Conservation (phyloP, 1,140 invertebrate genomes). For the Zaprionus africanus region DNA sequence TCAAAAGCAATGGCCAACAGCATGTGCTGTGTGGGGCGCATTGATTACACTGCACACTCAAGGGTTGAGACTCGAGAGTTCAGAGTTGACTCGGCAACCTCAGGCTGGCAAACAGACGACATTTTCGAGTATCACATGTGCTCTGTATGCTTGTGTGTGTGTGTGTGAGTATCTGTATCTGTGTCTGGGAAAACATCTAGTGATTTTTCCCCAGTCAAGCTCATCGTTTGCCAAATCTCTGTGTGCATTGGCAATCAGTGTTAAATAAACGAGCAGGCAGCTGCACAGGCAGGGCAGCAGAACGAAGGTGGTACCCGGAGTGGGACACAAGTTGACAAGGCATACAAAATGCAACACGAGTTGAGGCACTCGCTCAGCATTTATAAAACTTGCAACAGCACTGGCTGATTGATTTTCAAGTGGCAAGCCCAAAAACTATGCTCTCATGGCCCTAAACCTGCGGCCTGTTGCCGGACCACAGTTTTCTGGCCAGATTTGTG, state of each 20-base stretch:
- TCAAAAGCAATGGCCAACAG: constrained; percentile 46
- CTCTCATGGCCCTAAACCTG: too few relatives aligned
- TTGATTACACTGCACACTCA: constrained; percentile 44
- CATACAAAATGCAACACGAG: constrained; percentile 63
- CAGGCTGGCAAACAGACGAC: constrained; percentile 38
- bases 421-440: constrained; percentile 8
- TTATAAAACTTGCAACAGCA: constrained; percentile 67
- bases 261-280: constrained; percentile 75
- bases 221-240: constrained; percentile 62
- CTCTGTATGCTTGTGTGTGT: constrained; percentile 8
- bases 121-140: constrained; percentile 17
- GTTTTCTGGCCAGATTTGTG: constrained; percentile 27
- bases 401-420: constrained; percentile 63
- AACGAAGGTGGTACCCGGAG: not conserved
- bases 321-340: constrained; percentile 20
- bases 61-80: constrained; percentile 38
- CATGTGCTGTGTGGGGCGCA: constrained; percentile 46
- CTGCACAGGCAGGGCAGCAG: constrained; percentile 14
- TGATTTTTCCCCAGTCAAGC: constrained; percentile 19
- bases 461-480: constrained; percentile 13
- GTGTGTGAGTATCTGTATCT: not conserved
- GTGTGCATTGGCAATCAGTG: constrained; percentile 80
- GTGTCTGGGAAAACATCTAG: constrained; percentile 8
- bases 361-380: constrained; percentile 37
- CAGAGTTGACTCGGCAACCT: constrained; percentile 62